phyloP scores from a whole-genome alignment of 2,113 vertebrate genomes.

The Caretta caretta region DNA sequence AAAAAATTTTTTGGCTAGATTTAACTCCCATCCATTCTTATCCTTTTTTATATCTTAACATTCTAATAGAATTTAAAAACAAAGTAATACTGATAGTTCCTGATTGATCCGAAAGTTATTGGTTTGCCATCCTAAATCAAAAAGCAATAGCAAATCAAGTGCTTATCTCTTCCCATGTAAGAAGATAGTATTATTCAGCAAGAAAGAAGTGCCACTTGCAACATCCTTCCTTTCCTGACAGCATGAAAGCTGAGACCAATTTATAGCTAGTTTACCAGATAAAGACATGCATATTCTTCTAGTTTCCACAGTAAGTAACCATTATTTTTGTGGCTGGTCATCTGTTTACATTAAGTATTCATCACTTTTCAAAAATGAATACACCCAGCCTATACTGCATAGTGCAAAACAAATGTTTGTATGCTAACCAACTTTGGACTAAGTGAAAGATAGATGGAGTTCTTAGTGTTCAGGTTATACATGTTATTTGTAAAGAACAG shows the following conservation, averaged over 20 bases:
- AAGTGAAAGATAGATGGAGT: neutral
- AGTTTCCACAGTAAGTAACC: neutral
- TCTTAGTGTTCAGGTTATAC: slow-evolving; percentile 28
- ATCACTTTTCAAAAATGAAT: slow-evolving; percentile 34
- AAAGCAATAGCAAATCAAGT: neutral
- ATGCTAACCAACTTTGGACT: slow-evolving; percentile 6
- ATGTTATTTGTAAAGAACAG: neutral
- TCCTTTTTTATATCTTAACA: neutral
- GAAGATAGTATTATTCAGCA: neutral
- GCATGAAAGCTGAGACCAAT: neutral
- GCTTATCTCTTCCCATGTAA: neutral
- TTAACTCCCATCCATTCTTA: slow-evolving; percentile 10
- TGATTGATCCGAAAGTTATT: neutral
- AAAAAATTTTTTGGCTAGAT: neutral
- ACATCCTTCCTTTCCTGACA: neutral
- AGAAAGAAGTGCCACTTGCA: neutral
- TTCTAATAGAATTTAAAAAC: neutral
- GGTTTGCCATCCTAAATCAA: neutral
- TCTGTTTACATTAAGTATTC: slow-evolving; percentile 38
- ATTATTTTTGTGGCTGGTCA: slow-evolving; percentile 31
- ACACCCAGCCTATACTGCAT: slow-evolving; percentile 35
- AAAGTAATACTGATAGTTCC: neutral
- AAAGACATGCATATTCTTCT: slow-evolving; percentile 22
- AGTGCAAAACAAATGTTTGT: slow-evolving; percentile 36
- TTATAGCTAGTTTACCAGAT: slow-evolving; percentile 10